Evolutionary conservation across 2,888 invertebrate species (phyloP), one percentile per base, ranked within the genome.

Genomic region (Coleophora deauratella): DNA sequence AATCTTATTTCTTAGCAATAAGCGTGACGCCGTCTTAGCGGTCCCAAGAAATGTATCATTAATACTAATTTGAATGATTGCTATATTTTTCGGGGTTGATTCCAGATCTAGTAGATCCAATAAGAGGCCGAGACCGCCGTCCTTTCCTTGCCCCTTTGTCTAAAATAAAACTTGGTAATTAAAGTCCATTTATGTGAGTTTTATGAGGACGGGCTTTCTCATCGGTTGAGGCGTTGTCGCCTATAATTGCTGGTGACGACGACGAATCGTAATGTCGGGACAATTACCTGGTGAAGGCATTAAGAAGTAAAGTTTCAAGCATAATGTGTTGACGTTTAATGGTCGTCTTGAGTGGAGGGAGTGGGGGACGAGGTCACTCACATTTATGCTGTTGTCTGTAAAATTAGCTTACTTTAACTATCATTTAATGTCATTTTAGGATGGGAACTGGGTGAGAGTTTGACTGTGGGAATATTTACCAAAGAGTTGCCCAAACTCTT

Each of bases 31-130:
- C 66, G 65, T 59, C 68, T 62, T 61, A 62, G 62, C 62, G 66
- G 66, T 70, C 66, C 61, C 66, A 63, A 75, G 72, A 72, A 74
- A 81, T 82, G 70, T 82, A 80, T 81, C 82, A 82, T 82, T 81
- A 82, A 71, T 72, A 72, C 78, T 82, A 75, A 81, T 80, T 79
- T 71, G 58, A 72, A 73, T 69, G 66, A 77, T 74, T 75, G 59
- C 66, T 66, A 65, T 62, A 62, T 62, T 72, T 71, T 71, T 66
- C 60, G 52, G 51, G 42, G 57, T 51, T 46, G 58, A 67, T 66
- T 67, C 38, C n/a, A 10, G 27, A 33, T 32, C 27, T 11, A 11
- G 57, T 49, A 41, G n/a, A 30, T 36, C 27, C 34, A 28, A 31
- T 40, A 42, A 42, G 32, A 45, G 42, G 42, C 37, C 27, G 27